A percentile compares a stretch with the other conserved stretches of the same genome.
Conservation (phyloP, 2,797 vertebrate species). For the Sciurus carolinensis region DNA sequence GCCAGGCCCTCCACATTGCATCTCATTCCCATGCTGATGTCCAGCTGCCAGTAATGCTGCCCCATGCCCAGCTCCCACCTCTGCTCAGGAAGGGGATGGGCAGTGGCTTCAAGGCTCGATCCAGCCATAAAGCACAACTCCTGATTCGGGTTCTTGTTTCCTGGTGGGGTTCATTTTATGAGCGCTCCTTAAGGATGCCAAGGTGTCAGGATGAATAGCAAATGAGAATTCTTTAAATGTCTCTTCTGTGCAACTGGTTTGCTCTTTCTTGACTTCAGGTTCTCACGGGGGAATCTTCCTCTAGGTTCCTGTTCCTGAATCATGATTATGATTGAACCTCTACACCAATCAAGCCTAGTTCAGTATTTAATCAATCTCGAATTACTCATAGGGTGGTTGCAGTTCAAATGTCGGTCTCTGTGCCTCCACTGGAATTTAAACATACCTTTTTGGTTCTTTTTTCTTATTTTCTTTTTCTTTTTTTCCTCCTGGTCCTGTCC, state of each 20-base stretch:
- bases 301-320: not conserved
- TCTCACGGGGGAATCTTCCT: slow-evolving; percentile 67
- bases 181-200: not conserved
- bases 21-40: rapidly evolving
- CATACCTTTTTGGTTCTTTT: not conserved
- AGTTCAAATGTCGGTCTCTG: slow-evolving; percentile 69
- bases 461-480: no score
- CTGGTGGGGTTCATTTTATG: not conserved
- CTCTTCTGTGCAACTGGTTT: not conserved
- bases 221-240: not conserved
- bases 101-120: not conserved
- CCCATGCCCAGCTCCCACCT: rapidly evolving
- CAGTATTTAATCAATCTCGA: slow-evolving; percentile 82
- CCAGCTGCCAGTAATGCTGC: not conserved
- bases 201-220: not conserved
- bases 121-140: not conserved
- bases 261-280: slow-evolving; percentile 55
- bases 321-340: slow-evolving; percentile 76
- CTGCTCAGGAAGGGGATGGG: rapidly evolving
- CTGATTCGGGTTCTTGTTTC: not conserved
- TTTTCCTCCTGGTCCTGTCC: not conserved
- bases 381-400: slow-evolving; percentile 48
- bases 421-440: slow-evolving; percentile 72
- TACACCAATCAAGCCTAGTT: slow-evolving; percentile 72
- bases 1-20: not conserved